Base-by-base conservation (phyloP, 2,888 invertebrate species). In the Hypena proboscidalis region DNA sequence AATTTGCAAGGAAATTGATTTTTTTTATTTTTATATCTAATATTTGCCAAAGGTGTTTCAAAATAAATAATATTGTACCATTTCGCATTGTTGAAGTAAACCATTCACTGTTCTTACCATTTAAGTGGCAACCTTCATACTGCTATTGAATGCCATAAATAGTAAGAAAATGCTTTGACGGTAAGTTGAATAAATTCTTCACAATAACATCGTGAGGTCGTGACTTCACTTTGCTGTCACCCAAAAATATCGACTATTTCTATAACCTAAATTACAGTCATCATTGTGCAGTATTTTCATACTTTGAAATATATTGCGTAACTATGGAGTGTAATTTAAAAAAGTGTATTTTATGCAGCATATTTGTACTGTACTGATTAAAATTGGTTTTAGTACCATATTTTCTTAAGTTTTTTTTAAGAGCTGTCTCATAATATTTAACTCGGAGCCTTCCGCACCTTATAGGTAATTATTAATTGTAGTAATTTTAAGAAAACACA, bases 121-220 rank as follows among this genome's bases (percentile, higher is more conserved):
- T 65, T 65, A 45, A 50, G 59, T 46, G 27, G 34, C 60, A 69
- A 61, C 72, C 74, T 78, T 77, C 72, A 56, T 54, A 49, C 36
- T 29, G 50, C 58, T 64, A 69, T 73, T 73, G 60, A 66, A 64
- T 59, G 61, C 68, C 75, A 63, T 73, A 76, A 74, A 74, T 65
- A 74, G 73, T 67, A 59, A 53, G 50, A 70, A 74, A 72, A 61
- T 64, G 59, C 57, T 46, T 54, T 36, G 43, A 49, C 48, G 31
- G 48, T 59, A 47, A 51, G 42, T 61, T 70, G 67, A 67, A 66
- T 68, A 58, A 50, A 68, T 49, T 64, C 67, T 69, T 70, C 54
- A 77, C 68, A 70, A 64, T 63, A 54, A 50, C 23, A 17, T 54
- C 58, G 58, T 62, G 61, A 53, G n/a, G 66, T 41, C 26, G 30